These are phyloP conservation scores for Nineta flava DNA, from an alignment of 2,888 invertebrate species.

Conservation along the genomic window DNA sequence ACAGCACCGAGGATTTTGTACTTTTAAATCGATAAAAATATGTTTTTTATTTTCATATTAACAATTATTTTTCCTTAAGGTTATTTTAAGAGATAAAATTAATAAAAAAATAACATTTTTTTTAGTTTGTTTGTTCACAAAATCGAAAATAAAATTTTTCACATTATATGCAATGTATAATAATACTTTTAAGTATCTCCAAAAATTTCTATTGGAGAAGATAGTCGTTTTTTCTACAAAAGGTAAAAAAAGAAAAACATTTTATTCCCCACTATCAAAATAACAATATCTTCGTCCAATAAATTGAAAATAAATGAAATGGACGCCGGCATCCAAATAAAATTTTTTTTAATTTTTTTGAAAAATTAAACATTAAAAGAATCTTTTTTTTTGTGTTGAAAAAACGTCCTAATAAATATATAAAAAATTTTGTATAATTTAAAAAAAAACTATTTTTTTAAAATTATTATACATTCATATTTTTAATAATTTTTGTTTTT, in stretches of 20 bases:
- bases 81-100: conserved; percentile 1
- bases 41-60: conserved; percentile 5
- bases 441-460: background rate
- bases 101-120: conserved; percentile 4
- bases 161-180: background rate
- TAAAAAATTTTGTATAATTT: background rate
- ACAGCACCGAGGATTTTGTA: conserved; percentile 12
- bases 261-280: too few species aligned
- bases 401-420: too few species aligned
- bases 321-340: conserved; percentile 5
- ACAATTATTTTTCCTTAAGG: conserved; percentile 5
- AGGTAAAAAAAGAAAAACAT: too few species aligned
- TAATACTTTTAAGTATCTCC: background rate
- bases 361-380: background rate
- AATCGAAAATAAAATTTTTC: background rate
- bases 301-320: background rate
- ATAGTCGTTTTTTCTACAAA: too few species aligned
- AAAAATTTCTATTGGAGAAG: too few species aligned
- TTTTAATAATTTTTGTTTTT: background rate
- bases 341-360: background rate
- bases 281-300: background rate
- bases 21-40: conserved; percentile 9
- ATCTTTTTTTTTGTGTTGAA: background rate
- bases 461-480: conserved; percentile 1
- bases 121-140: background rate